Percentiles rank a stretch among this genome's conserved stretches.
Conservation (phyloP, 64 coral and sea anemone genomes). For the Acropora tenuis region DNA sequence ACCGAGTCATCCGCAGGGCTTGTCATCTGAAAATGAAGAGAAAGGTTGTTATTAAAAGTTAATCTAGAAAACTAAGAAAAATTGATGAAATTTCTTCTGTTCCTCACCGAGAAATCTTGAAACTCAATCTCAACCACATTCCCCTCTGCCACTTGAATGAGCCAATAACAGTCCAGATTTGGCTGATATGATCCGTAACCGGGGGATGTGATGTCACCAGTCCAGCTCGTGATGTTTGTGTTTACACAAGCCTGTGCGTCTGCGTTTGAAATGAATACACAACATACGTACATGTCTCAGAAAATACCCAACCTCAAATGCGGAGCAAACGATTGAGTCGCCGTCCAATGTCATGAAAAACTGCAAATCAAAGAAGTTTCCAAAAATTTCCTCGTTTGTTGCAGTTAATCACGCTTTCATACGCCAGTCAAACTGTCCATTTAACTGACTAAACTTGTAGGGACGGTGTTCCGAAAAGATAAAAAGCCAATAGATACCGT, state of each 20-base stretch:
- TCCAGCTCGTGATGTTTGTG: not conserved
- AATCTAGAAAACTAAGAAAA: not conserved
- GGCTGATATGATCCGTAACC: not conserved
- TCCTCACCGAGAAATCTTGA: conserved; percentile 24
- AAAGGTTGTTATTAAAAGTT: not conserved
- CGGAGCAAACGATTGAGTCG: too few relatives aligned
- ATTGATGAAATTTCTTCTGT: not conserved
- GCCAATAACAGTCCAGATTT: conserved; percentile 64
- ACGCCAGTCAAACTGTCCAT: too few relatives aligned
- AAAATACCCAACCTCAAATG: too few relatives aligned
- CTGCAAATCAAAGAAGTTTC: too few relatives aligned
- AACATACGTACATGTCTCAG: not conserved
- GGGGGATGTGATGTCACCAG: not conserved
- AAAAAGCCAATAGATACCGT: too few relatives aligned
- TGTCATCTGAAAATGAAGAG: not conserved
- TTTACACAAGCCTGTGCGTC: not conserved
- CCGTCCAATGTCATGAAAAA: too few relatives aligned
- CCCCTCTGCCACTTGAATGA: conserved; percentile 32
- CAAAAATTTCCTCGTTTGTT: too few relatives aligned
- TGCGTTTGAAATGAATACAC: not conserved
- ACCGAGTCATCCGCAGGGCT: not conserved
- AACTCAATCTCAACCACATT: conserved; percentile 27
- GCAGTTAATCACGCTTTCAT: too few relatives aligned
- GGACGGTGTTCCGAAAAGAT: too few relatives aligned
- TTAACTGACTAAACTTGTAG: too few relatives aligned